These are phyloP conservation scores for Aphidius gifuensis DNA, from an alignment of 1,140 invertebrate genomes.

Conservation along the genomic window DNA sequence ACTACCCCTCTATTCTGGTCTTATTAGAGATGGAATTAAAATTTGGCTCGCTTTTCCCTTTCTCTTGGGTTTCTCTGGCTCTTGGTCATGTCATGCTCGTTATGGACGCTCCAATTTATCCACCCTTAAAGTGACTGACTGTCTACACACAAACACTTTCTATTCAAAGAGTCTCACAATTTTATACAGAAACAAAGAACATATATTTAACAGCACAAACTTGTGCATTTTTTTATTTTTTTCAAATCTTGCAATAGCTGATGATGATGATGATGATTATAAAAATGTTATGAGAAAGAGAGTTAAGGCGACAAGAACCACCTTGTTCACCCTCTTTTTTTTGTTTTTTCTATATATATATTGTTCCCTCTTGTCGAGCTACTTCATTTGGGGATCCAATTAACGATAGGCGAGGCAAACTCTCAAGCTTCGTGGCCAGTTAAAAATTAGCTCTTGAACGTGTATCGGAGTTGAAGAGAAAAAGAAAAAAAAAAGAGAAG, in stretches of 20 bases:
- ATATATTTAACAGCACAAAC: neutral
- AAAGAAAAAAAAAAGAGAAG: slow-evolving; percentile 10
- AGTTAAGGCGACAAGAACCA: too few relatives aligned
- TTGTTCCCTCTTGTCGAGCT: slow-evolving; percentile 16
- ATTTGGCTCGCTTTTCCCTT: slow-evolving; percentile 41
- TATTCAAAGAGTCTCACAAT: neutral
- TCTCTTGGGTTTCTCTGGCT: slow-evolving; percentile 25
- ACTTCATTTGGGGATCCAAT: slow-evolving; percentile 49
- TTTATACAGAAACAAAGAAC: neutral
- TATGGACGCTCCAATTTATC: slow-evolving; percentile 37
- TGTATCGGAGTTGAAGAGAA: slow-evolving; percentile 21
- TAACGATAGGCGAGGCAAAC: slow-evolving; percentile 45
- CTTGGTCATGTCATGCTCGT: slow-evolving; percentile 29
- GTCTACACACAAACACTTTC: neutral
- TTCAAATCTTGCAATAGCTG: too few relatives aligned
- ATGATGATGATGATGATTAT: neutral
- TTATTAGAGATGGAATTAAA: slow-evolving; percentile 53
- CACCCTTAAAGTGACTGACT: neutral
- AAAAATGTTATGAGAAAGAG: neutral
- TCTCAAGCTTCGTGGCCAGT: slow-evolving; percentile 29
- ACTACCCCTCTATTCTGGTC: slow-evolving; percentile 37
- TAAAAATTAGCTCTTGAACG: slow-evolving; percentile 43
- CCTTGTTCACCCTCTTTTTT: too few relatives aligned
- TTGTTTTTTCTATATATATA: too few relatives aligned
- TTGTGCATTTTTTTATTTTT: neutral